Percentiles rank a stretch among this genome's conserved stretches.
These are phyloP conservation scores for Hypothenemus hampei DNA, from an alignment of 1,140 invertebrate species.

Conservation along the genomic window DNA sequence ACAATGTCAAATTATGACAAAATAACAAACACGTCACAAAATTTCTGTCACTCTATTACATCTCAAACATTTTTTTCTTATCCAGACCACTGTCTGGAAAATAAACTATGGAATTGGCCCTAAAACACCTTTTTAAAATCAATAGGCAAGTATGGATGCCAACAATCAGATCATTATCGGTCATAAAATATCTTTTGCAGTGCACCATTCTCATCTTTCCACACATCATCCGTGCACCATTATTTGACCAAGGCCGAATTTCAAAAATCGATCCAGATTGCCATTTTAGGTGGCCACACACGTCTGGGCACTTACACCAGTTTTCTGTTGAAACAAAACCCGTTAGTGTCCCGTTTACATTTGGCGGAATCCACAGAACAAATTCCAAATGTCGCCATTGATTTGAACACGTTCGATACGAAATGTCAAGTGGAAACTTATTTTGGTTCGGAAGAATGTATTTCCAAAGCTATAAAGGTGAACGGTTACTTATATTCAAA, in stretches of 20 bases:
- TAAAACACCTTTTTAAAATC: background rate
- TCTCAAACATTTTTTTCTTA: too few relatives aligned
- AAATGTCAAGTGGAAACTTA: constrained; percentile 32
- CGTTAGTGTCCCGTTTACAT: constrained; percentile 36
- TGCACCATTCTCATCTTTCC: background rate
- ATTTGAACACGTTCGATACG: constrained; percentile 40
- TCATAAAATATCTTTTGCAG: too few relatives aligned
- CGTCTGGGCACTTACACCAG: constrained; percentile 32
- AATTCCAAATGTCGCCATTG: constrained; percentile 32
- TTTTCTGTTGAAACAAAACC: constrained; percentile 41
- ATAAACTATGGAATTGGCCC: background rate
- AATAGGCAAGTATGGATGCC: background rate
- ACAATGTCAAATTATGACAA: too few relatives aligned
- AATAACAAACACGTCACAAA: too few relatives aligned
- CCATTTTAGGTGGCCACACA: constrained; percentile 36
- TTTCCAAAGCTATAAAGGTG: constrained; percentile 33
- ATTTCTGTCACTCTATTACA: too few relatives aligned
- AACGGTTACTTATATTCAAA: background rate
- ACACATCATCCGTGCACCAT: too few relatives aligned
- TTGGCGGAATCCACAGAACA: constrained; percentile 32
- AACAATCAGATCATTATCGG: too few relatives aligned
- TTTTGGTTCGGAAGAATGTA: constrained; percentile 24
- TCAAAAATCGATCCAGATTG: constrained; percentile 33
- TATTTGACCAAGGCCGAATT: constrained; percentile 5
- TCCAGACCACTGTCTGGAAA: too few relatives aligned